Percentiles rank a stretch among this genome's conserved stretches.
phyloP scores from a whole-genome alignment of 2,113 vertebrate species.

The Serilophus lunatus region DNA sequence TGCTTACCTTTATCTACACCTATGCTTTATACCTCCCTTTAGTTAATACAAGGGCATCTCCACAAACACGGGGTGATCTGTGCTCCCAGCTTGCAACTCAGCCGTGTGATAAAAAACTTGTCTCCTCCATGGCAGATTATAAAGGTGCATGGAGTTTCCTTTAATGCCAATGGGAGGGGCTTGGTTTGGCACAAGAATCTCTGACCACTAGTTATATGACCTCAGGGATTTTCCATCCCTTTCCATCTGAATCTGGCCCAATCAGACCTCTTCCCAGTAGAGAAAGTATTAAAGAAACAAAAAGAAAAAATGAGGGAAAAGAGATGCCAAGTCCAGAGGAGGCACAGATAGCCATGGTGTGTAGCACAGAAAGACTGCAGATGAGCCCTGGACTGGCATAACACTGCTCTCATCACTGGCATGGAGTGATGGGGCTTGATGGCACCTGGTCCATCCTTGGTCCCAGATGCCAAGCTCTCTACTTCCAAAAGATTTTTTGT shows the following conservation, averaged over 20 bases:
- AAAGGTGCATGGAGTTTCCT: background rate
- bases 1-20: background rate
- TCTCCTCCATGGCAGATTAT: background rate
- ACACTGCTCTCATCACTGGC: background rate
- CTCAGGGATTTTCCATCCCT: background rate
- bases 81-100: rapidly evolving
- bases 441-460: background rate
- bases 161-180: background rate
- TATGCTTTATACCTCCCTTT: background rate
- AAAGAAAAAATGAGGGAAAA: background rate
- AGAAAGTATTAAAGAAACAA: background rate
- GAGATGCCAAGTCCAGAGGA: background rate
- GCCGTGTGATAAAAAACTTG: background rate
- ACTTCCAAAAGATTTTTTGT: background rate
- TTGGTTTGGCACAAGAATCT: background rate
- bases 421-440: background rate
- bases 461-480: background rate
- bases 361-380: background rate
- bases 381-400: background rate
- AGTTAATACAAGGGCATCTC: background rate
- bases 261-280: background rate
- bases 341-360: background rate
- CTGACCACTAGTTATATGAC: background rate
- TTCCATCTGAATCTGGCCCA: background rate
- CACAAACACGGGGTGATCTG: background rate